Evolutionary conservation across 2,888 invertebrate genomes (phyloP).

Genomic region (Lasioglossum morio): DNA sequence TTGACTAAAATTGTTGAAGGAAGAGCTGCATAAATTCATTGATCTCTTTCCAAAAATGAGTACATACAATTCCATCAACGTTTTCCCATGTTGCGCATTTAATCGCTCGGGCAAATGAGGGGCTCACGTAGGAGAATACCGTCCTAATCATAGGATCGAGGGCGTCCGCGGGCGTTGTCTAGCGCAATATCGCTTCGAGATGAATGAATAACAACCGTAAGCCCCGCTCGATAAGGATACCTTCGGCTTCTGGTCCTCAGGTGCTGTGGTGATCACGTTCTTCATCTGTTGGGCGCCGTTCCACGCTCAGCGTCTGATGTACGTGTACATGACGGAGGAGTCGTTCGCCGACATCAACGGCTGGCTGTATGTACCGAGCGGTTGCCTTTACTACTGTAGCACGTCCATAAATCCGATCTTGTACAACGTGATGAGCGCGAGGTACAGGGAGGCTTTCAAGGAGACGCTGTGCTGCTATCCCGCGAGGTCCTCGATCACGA

Average conservation of each 20-base stretch:
- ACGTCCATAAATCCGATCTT: constrained; percentile 93
- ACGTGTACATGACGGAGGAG: constrained; percentile 86
- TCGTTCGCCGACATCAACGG: constrained; percentile 89
- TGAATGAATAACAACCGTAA: background rate
- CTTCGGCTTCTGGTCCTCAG: constrained; percentile 85
- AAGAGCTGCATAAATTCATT: too few relatives aligned
- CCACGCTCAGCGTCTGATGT: constrained; percentile 94
- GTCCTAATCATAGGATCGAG: background rate
- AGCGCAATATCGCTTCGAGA: background rate
- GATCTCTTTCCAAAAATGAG: too few relatives aligned
- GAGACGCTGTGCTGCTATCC: constrained; percentile 90
- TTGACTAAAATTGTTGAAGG: too few relatives aligned
- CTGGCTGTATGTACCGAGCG: constrained; percentile 91
- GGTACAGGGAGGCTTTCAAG: constrained; percentile 91
- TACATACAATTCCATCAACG: background rate
- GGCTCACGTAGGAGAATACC: background rate
- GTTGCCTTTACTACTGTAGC: constrained; percentile 89
- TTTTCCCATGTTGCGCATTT: background rate
- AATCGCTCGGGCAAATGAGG: background rate
- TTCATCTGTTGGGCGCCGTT: constrained; percentile 98
- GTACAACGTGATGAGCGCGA: constrained; percentile 92
- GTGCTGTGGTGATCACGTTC: constrained; percentile 96
- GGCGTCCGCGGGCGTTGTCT: background rate
- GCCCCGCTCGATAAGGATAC: background rate
- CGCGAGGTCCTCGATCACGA: constrained; percentile 82